Conservation (phyloP, 2,113 vertebrate species). For the Indicator indicator region DNA sequence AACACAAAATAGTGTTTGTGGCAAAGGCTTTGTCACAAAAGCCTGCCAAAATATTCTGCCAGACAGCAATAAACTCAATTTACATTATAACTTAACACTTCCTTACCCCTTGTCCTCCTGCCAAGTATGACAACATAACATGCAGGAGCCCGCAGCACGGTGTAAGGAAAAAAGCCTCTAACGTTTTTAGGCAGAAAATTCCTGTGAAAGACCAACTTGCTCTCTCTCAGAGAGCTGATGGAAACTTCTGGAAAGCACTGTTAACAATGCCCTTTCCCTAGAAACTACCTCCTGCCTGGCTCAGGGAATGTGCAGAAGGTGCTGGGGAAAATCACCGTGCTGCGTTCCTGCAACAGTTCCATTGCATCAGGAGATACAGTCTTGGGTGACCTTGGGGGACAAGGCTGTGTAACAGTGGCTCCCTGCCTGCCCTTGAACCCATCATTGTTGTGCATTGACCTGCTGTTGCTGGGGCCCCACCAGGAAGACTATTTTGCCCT, state of each 20-base stretch:
- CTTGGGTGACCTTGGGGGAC: neutral
- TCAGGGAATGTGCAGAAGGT: neutral
- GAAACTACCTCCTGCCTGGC: neutral
- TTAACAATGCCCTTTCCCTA: neutral
- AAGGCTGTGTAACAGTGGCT: neutral
- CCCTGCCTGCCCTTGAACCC: accelerated
- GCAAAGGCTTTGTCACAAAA: slow-evolving; percentile 67
- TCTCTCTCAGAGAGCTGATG: neutral
- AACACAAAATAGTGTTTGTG: slow-evolving; percentile 62
- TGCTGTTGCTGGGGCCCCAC: neutral
- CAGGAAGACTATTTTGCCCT: neutral
- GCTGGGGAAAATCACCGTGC: neutral
- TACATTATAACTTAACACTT: slow-evolving; percentile 74
- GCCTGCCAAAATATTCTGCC: slow-evolving; percentile 71
- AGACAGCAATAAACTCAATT: slow-evolving; percentile 75
- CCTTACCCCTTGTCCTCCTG: slow-evolving; percentile 57
- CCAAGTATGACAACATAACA: slow-evolving; percentile 69
- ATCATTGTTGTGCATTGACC: neutral
- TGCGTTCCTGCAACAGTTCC: neutral
- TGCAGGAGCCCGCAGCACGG: slow-evolving; percentile 12
- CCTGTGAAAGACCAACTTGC: neutral
- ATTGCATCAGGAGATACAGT: neutral
- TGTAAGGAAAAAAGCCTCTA: neutral
- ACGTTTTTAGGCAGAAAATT: slow-evolving; percentile 21
- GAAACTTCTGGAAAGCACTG: slow-evolving; percentile 14